A percentile compares a stretch with the other conserved stretches of the same genome.
Evolutionary conservation across 2,797 vertebrate genomes (phyloP).

Genomic region (Rhinatrema bivittatum): DNA sequence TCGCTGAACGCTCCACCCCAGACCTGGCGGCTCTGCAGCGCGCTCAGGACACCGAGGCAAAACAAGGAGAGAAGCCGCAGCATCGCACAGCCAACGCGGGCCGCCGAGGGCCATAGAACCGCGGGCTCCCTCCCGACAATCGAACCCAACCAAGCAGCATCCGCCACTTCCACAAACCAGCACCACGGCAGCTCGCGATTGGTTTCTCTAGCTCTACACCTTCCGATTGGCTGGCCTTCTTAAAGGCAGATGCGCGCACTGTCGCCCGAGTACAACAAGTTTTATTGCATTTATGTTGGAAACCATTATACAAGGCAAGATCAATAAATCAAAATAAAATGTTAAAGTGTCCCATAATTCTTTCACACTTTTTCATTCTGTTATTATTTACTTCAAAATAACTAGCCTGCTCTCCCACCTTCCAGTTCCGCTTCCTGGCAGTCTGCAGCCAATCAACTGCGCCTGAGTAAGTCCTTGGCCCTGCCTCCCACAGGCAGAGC

Average conservation of each 20-base stretch:
- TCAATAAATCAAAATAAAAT: conserved; percentile 14
- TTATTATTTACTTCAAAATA: no score
- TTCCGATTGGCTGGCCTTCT: background rate
- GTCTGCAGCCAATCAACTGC: no score
- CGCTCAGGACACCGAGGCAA: conserved; percentile 30
- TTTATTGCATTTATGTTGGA: no score
- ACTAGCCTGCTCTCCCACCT: no score
- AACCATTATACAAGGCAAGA: no score
- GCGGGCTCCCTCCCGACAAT: no score
- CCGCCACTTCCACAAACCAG: background rate
- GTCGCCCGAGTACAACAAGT: no score
- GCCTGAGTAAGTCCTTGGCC: no score
- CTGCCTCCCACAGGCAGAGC: no score
- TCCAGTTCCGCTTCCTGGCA: no score
- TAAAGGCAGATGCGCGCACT: background rate
- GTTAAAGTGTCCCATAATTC: no score
- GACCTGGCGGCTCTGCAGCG: conserved; percentile 26
- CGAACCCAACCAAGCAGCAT: background rate
- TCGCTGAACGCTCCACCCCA: conserved; percentile 22
- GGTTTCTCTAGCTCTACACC: background rate
- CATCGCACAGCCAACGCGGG: conserved; percentile 22
- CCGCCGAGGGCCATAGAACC: background rate
- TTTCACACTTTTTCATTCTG: no score
- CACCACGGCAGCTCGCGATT: background rate
- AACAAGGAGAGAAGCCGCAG: conserved; percentile 21